A percentile compares a stretch with the other conserved stretches of the same genome.
Conservation (phyloP, 1,140 invertebrate species). For the Rhopalosiphum maidis region DNA sequence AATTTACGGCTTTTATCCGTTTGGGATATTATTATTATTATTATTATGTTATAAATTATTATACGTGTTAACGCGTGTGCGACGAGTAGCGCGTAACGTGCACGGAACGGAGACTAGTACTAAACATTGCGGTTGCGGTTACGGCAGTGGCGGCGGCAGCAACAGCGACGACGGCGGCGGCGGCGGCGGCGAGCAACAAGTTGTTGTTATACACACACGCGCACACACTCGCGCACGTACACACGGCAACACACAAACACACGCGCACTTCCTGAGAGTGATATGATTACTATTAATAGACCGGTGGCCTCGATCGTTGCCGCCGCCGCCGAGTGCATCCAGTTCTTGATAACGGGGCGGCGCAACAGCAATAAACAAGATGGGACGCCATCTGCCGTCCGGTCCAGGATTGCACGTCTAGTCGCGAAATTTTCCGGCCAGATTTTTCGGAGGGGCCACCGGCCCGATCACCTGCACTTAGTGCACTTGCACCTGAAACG, state of each 20-base stretch:
- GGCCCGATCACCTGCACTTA: not conserved
- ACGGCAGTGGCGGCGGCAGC: not conserved
- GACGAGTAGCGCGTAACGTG: not conserved
- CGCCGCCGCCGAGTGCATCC: constrained; percentile 34
- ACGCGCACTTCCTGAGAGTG: constrained; percentile 41
- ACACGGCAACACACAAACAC: not conserved
- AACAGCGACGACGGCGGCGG: not conserved
- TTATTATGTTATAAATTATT: not conserved
- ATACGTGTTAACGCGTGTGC: not conserved
- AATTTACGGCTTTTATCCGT: not conserved
- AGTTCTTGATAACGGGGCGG: constrained; percentile 50
- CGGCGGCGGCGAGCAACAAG: constrained; percentile 40
- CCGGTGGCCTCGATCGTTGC: constrained; percentile 45
- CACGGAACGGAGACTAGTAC: not conserved
- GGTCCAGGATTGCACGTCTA: not conserved
- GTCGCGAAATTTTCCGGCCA: not conserved
- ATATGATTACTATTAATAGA: constrained; percentile 57
- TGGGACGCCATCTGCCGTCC: constrained; percentile 34
- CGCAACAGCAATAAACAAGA: not conserved
- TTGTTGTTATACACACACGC: constrained; percentile 23
- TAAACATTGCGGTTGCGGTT: not conserved
- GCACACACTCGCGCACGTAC: not conserved
- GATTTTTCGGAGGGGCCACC: not conserved
- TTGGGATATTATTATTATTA: not conserved
- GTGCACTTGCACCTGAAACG: not conserved